phyloP scores from a whole-genome alignment of 2,113 vertebrate species.

The Taurulus bubalis region DNA sequence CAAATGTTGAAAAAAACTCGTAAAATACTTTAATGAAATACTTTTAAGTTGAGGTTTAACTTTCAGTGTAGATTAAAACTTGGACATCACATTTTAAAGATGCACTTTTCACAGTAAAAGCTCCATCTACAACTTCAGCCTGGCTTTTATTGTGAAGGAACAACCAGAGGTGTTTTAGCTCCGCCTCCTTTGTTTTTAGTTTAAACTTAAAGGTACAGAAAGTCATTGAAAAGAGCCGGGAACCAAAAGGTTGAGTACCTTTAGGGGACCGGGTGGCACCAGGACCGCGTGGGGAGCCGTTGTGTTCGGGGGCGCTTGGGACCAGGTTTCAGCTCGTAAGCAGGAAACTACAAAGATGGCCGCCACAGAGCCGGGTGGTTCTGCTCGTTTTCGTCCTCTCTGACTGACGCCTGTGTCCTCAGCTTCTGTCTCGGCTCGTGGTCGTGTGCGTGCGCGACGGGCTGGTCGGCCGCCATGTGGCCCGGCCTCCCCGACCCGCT shows the following conservation, averaged over 20 bases:
- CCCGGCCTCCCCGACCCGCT: slow-evolving; percentile 64
- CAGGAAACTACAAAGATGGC: too few species aligned
- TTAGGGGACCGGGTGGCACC: too few species aligned
- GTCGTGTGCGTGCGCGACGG: slow-evolving; percentile 59
- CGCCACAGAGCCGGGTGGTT: background rate
- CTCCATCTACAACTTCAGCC: too few species aligned
- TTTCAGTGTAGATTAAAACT: background rate
- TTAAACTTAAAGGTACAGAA: background rate
- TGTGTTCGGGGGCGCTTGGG: background rate
- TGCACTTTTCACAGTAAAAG: background rate
- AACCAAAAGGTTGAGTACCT: background rate
- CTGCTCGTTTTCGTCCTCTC: too few species aligned
- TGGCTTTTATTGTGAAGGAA: background rate
- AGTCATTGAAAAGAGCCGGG: background rate
- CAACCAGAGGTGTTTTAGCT: background rate
- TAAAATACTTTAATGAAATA: too few species aligned
- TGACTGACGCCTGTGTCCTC: background rate
- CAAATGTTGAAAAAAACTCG: too few species aligned
- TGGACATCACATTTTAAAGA: too few species aligned
- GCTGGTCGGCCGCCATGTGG: slow-evolving; percentile 75
- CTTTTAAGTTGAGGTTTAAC: too few species aligned
- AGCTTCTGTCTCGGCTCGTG: slow-evolving; percentile 67
- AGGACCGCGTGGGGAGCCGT: too few species aligned
- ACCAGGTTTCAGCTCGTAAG: background rate
- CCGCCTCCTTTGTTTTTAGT: too few species aligned